Evolutionary conservation across 2,113 vertebrate genomes (phyloP).

Genomic region (Aptenodytes patagonicus): DNA sequence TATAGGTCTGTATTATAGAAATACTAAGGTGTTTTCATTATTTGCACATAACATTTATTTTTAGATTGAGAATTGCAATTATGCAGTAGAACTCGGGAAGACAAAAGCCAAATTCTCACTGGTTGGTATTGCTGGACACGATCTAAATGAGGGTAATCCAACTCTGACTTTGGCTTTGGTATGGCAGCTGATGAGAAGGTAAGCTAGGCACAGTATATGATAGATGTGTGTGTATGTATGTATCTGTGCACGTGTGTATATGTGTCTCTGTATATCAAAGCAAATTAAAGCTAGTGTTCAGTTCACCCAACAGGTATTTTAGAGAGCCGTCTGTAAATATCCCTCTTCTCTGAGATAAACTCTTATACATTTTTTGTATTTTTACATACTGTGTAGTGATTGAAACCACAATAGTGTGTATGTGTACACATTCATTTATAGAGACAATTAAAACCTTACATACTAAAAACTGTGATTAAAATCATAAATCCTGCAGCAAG

Average conservation of each 20-base stretch:
- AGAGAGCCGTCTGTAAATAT: neutral
- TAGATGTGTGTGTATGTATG: rapidly evolving
- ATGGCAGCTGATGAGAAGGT: slow-evolving; percentile 98
- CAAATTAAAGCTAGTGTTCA: neutral
- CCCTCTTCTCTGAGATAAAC: neutral
- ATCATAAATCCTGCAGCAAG: neutral
- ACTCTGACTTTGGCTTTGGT: slow-evolving; percentile 90
- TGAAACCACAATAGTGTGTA: neutral
- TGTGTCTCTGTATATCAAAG: neutral
- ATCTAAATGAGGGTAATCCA: slow-evolving; percentile 89
- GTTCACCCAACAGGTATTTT: neutral
- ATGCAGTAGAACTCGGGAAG: slow-evolving; percentile 89
- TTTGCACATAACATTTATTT: neutral
- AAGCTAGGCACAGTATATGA: neutral
- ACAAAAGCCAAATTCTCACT: slow-evolving; percentile 89
- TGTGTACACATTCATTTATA: neutral
- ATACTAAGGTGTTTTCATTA: neutral
- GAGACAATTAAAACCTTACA: neutral
- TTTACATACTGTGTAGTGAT: neutral
- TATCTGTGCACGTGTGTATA: rapidly evolving
- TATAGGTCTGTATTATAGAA: neutral
- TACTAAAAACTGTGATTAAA: neutral
- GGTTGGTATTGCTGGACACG: slow-evolving; percentile 92
- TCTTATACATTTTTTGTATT: neutral
- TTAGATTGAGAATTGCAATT: slow-evolving; percentile 98